These are phyloP conservation scores for Galeopsomyia nigrocyanea DNA, from an alignment of 2,888 invertebrate genomes.

Conservation along the genomic window DNA sequence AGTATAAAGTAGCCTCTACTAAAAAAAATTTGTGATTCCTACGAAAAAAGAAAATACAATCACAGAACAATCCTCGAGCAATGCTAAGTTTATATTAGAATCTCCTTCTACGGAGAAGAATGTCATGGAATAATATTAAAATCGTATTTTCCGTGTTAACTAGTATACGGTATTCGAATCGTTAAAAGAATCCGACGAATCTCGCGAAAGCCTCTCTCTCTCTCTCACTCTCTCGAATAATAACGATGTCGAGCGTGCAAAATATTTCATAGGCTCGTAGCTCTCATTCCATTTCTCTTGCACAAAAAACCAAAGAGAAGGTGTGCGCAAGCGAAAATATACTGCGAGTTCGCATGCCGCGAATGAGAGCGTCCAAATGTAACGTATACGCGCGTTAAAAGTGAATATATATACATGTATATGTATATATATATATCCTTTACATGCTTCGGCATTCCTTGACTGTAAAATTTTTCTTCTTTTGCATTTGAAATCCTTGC, in stretches of 20 bases:
- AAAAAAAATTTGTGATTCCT: too few relatives aligned
- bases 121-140: too few relatives aligned
- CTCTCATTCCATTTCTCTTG: conserved; percentile 10
- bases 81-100: too few relatives aligned
- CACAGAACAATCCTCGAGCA: too few relatives aligned
- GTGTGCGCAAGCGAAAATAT: conserved; percentile 27
- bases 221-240: conserved; percentile 8
- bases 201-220: conserved; percentile 1
- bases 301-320: not conserved
- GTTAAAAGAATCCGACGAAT: too few relatives aligned
- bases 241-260: conserved; percentile 31
- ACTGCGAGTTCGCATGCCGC: conserved; percentile 37
- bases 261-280: conserved; percentile 37
- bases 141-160: too few relatives aligned
- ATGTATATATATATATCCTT: too few relatives aligned
- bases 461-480: conserved; percentile 24
- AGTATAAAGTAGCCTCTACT: too few relatives aligned
- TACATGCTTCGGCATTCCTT: conserved; percentile 32
- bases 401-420: conserved; percentile 32
- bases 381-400: conserved; percentile 30
- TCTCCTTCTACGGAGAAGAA: too few relatives aligned
- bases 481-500: conserved; percentile 32
- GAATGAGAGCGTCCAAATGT: conserved; percentile 36
- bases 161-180: too few relatives aligned
- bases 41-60: too few relatives aligned